Evolutionary conservation across 1,140 invertebrate species (phyloP).

Genomic region (Melanaphis sacchari): DNA sequence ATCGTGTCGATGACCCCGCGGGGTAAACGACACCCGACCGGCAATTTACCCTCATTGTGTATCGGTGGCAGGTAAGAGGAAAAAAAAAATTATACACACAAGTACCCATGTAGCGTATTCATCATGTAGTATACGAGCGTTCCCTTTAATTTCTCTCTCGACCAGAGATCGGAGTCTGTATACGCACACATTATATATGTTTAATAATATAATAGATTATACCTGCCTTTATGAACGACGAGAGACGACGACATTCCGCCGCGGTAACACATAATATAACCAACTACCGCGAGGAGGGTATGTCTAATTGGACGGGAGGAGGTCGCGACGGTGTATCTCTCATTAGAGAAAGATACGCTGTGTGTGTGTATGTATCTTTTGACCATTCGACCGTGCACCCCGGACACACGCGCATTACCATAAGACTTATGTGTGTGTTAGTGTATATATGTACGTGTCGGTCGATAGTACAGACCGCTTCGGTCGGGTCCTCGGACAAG

Average conservation of each 20-base stretch:
- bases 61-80: neutral
- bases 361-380: neutral
- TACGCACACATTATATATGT: too few species aligned
- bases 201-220: neutral
- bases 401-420: neutral
- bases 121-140: neutral
- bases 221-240: neutral
- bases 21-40: conserved; percentile 41
- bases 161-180: neutral
- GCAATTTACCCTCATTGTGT: conserved; percentile 34
- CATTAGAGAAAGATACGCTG: neutral
- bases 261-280: neutral
- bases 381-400: neutral
- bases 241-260: conserved; percentile 20
- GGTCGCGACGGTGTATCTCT: neutral
- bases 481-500: neutral
- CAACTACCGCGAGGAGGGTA: neutral
- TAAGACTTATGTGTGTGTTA: neutral
- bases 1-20: conserved; percentile 43
- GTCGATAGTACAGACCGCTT: neutral
- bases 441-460: neutral
- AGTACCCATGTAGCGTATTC: neutral
- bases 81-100: neutral
- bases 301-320: neutral
- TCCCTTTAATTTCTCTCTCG: neutral